These are phyloP conservation scores for Nothobranchius kuhntae DNA, from an alignment of 2,113 vertebrate genomes.

Conservation along the genomic window DNA sequence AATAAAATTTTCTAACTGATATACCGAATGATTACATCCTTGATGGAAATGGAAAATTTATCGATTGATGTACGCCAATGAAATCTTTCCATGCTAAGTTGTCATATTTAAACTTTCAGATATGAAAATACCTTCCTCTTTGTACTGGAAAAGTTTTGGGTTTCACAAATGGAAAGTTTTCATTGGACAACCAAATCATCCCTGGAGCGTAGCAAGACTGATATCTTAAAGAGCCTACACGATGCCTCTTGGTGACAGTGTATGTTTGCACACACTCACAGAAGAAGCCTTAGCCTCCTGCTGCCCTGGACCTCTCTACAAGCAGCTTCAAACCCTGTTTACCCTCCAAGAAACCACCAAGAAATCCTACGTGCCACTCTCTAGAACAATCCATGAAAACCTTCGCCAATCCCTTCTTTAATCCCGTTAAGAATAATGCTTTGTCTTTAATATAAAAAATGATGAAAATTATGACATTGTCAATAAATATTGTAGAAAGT, in stretches of 20 bases:
- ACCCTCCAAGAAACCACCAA: conserved; percentile 38
- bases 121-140: conserved; percentile 24
- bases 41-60: conserved; percentile 32
- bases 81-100: conserved; percentile 47
- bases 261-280: conserved; percentile 79
- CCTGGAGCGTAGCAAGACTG: conserved; percentile 35
- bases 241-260: conserved; percentile 62
- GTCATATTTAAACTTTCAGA: conserved; percentile 32
- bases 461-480: conserved; percentile 63
- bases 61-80: conserved; percentile 36
- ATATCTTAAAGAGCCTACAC: conserved; percentile 52
- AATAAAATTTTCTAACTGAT: conserved; percentile 66
- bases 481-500: conserved; percentile 79
- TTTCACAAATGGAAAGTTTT: conserved; percentile 47
- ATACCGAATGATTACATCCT: conserved; percentile 40
- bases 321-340: conserved; percentile 52
- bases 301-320: conserved; percentile 61
- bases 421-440: conserved; percentile 54
- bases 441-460: conserved; percentile 68
- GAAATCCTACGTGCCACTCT: conserved; percentile 60
- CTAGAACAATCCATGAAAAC: conserved; percentile 56
- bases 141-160: conserved; percentile 15
- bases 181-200: conserved; percentile 28
- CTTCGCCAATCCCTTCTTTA: conserved; percentile 49
- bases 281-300: conserved; percentile 75